A percentile compares a stretch with the other conserved stretches of the same genome.
Conservation (phyloP, 2,797 vertebrate species). For the Arrhamphus sclerolepis region DNA sequence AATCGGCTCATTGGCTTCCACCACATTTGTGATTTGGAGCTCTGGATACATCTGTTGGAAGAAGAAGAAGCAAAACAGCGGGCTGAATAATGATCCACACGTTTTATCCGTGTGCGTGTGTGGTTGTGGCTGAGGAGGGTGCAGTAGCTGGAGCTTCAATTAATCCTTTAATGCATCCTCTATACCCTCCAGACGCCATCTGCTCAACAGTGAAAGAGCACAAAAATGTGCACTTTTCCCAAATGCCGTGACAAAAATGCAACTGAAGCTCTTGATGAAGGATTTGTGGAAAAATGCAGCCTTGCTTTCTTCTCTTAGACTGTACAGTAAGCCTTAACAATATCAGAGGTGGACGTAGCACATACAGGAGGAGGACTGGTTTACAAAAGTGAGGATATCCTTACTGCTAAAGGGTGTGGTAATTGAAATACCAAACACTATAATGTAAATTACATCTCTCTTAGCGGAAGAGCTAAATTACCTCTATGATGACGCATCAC, state of each 20-base stretch:
- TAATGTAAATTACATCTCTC: conserved; percentile 33
- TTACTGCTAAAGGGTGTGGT: not conserved
- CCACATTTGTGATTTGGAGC: conserved; percentile 94
- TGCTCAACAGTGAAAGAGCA: conserved; percentile 62
- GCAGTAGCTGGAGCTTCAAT: conserved; percentile 42
- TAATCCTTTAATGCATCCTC: conserved; percentile 52
- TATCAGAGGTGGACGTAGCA: too few species aligned
- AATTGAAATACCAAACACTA: conserved; percentile 34
- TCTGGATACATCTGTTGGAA: conserved; percentile 91
- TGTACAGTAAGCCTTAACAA: too few species aligned
- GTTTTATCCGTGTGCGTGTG: not conserved
- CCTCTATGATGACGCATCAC: conserved; percentile 21
- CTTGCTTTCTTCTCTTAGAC: conserved; percentile 3
- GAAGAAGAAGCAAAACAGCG: conserved; percentile 12
- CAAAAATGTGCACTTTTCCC: conserved; percentile 54
- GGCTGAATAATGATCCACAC: not conserved
- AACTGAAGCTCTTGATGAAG: conserved; percentile 40
- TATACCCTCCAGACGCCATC: conserved; percentile 60
- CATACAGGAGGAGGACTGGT: not conserved
- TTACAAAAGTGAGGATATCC: too few species aligned
- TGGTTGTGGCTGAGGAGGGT: conserved; percentile 5
- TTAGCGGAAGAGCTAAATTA: conserved; percentile 17
- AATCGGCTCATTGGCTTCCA: conserved; percentile 93
- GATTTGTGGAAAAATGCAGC: conserved; percentile 30
- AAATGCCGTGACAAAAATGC: conserved; percentile 65